Evolutionary conservation across 1,140 invertebrate species (phyloP).

Genomic region (Rhagoletis pomonella): DNA sequence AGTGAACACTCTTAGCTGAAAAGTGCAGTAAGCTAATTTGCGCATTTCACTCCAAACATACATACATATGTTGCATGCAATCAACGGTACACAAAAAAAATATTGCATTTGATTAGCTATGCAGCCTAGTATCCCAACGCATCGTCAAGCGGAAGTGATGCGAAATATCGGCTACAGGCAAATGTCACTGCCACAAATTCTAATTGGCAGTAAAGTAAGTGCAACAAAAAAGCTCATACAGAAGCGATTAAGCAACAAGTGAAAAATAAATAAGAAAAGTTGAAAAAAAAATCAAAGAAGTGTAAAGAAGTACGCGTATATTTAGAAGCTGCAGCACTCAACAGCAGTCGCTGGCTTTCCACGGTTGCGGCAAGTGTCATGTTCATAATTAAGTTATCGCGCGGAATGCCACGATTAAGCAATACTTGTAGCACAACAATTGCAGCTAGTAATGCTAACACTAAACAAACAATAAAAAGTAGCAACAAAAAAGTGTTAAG

Average conservation of each 20-base stretch:
- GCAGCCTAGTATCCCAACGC: background rate
- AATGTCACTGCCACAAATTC: constrained; percentile 42
- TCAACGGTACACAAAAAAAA: constrained; percentile 5
- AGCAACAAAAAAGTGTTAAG: background rate
- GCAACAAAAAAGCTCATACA: background rate
- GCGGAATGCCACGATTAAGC: constrained; percentile 41
- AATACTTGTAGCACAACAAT: constrained; percentile 35
- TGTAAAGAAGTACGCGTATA: background rate
- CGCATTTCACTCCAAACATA: no score
- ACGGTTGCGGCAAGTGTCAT: constrained; percentile 25
- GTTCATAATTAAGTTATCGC: constrained; percentile 51
- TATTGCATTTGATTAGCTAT: background rate
- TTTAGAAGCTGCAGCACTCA: background rate
- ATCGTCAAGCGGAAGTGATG: constrained; percentile 35
- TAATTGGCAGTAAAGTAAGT: constrained; percentile 25
- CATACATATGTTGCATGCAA: background rate
- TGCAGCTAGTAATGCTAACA: background rate
- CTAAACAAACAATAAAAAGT: background rate
- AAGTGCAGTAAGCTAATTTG: no score
- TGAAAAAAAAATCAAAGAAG: no score
- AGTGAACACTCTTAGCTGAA: no score
- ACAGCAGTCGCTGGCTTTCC: background rate
- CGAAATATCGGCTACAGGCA: constrained; percentile 31
- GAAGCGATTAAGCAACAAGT: background rate
- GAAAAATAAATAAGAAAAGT: background rate